A percentile compares a stretch with the other conserved stretches of the same genome.
These are phyloP conservation scores for Xestia sexstrigata DNA, from an alignment of 2,888 invertebrate species.

Conservation along the genomic window DNA sequence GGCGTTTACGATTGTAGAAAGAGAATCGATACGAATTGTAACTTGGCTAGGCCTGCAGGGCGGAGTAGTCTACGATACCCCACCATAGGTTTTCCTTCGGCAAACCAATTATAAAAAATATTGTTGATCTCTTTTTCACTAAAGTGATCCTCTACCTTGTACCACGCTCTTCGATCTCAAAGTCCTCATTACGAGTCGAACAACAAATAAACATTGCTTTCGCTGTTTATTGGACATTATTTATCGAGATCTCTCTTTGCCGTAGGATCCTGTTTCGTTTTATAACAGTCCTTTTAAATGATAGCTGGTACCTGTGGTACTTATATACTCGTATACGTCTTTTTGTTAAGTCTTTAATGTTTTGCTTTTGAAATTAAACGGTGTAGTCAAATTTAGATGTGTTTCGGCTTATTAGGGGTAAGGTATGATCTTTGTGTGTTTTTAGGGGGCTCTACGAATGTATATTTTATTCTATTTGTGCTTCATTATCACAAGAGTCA, in stretches of 20 bases:
- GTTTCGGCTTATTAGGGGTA: background rate
- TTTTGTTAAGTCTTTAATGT: slow-evolving; percentile 22
- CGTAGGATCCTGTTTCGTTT: slow-evolving; percentile 53
- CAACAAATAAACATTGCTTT: slow-evolving; percentile 82
- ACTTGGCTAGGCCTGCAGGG: too few relatives aligned
- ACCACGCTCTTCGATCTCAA: slow-evolving; percentile 58
- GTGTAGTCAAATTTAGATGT: background rate
- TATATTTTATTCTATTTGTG: background rate
- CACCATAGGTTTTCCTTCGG: background rate
- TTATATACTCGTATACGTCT: background rate
- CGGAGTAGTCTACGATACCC: background rate
- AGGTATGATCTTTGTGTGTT: background rate
- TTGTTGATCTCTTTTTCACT: background rate
- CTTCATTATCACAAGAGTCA: background rate
- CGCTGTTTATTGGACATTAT: slow-evolving; percentile 82
- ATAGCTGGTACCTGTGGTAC: background rate
- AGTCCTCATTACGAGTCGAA: slow-evolving; percentile 82
- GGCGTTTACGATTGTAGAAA: too few relatives aligned
- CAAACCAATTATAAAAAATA: background rate
- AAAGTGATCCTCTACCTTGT: slow-evolving; percentile 35
- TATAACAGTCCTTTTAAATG: slow-evolving; percentile 39
- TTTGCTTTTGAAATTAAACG: slow-evolving; percentile 23
- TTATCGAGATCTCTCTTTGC: slow-evolving; percentile 73
- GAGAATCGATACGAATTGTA: too few relatives aligned
- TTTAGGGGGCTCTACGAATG: background rate